phyloP scores from a whole-genome alignment of 1,140 invertebrate genomes.

The Augochlora pura region DNA sequence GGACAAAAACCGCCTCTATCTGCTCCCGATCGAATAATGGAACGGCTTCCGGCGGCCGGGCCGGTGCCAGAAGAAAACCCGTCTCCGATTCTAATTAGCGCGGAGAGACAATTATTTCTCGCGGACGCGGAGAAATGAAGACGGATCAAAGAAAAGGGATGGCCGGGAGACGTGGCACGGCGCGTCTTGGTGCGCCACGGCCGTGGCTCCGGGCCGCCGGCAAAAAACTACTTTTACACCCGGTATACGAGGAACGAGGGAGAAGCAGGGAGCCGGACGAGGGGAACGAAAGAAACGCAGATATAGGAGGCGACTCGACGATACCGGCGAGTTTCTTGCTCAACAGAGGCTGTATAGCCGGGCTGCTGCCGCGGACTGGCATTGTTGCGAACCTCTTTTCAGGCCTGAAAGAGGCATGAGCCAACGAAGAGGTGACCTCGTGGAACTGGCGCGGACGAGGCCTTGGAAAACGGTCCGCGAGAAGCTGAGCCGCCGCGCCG shows the following conservation, averaged over 20 bases:
- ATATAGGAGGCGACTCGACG: constrained; percentile 45
- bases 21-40: not conserved
- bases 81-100: not conserved
- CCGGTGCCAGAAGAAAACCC: not conserved
- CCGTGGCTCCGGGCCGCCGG: not conserved
- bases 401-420: constrained; percentile 66
- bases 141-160: not conserved
- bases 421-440: constrained; percentile 67
- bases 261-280: constrained; percentile 32
- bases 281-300: constrained; percentile 52
- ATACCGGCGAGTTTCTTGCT: constrained; percentile 57
- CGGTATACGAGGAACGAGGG: constrained; percentile 46
- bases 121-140: not conserved
- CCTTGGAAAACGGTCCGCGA: constrained; percentile 61
- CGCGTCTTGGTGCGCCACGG: not conserved
- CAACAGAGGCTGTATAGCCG: constrained; percentile 37
- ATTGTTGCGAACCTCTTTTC: constrained; percentile 72
- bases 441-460: constrained; percentile 43
- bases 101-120: not conserved
- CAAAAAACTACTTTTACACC: constrained; percentile 66
- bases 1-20: not conserved
- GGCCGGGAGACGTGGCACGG: not conserved
- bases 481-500: constrained; percentile 19
- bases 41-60: not conserved
- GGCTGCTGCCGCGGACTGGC: constrained; percentile 37